A percentile compares a stretch with the other conserved stretches of the same genome.
These are phyloP conservation scores for Enteromius fasciolatus DNA, from an alignment of 2,797 vertebrate genomes.

Conservation along the genomic window DNA sequence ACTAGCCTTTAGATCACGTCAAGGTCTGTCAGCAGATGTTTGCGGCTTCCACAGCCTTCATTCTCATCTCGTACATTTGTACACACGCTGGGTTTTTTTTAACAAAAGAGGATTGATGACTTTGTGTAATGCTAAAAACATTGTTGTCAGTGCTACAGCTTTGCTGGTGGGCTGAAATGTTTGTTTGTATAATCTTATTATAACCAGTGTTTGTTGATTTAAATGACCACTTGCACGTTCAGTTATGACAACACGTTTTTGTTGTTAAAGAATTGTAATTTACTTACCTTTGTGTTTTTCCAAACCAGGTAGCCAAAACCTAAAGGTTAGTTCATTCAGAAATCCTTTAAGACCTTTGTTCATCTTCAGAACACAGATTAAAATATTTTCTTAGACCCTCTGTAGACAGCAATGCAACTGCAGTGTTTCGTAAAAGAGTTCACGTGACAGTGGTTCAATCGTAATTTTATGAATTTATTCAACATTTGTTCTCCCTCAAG, in stretches of 20 bases:
- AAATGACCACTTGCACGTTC: not conserved
- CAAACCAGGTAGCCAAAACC: not conserved
- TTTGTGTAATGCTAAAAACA: conserved; percentile 1
- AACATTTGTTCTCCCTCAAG: too few species aligned
- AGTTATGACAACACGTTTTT: not conserved
- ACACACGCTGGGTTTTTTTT: not conserved
- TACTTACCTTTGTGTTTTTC: not conserved
- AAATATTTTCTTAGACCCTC: too few species aligned
- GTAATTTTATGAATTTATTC: too few species aligned
- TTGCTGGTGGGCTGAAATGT: conserved; percentile 25
- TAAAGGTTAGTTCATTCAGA: not conserved
- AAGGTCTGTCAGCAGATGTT: not conserved
- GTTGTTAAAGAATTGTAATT: not conserved
- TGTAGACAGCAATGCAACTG: too few species aligned
- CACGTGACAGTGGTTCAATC: too few species aligned
- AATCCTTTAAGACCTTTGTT: too few species aligned
- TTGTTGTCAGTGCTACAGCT: conserved; percentile 1
- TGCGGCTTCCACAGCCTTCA: conserved; percentile 7
- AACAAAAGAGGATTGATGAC: not conserved
- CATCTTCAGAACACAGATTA: too few species aligned
- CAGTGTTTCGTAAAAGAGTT: too few species aligned
- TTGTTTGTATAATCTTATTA: not conserved
- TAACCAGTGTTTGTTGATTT: not conserved
- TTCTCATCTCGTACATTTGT: not conserved
- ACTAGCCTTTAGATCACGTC: not conserved